Percentiles rank a stretch among this genome's conserved stretches.
These are phyloP conservation scores for Thalassaphorura encarpata DNA, from an alignment of 1,140 invertebrate genomes.

Conservation along the genomic window DNA sequence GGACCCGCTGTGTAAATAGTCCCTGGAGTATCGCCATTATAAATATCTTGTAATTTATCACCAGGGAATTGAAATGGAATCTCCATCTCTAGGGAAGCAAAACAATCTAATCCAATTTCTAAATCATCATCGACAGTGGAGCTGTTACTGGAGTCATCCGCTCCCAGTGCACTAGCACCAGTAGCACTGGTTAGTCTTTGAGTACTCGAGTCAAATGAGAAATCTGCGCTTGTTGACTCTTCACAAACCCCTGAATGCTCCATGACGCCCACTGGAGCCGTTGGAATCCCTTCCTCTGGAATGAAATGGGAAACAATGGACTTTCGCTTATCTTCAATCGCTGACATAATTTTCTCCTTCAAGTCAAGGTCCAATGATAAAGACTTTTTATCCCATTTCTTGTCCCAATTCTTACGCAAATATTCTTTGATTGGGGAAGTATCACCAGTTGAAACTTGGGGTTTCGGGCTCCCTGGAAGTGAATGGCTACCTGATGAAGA, in stretches of 20 bases:
- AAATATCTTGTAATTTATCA: no score
- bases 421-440: constrained; percentile 31
- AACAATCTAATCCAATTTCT: constrained; percentile 19
- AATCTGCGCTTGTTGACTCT: neutral
- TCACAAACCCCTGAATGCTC: constrained; percentile 17
- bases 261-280: no score
- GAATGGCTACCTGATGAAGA: constrained; percentile 22
- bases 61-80: no score
- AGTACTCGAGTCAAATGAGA: neutral
- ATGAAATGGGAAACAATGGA: constrained; percentile 29
- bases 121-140: constrained; percentile 14
- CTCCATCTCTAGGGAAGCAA: no score
- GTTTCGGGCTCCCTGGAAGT: constrained; percentile 23
- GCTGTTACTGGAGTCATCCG: no score
- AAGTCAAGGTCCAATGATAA: constrained; percentile 28
- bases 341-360: constrained; percentile 30
- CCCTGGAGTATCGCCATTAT: no score
- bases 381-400: constrained; percentile 28
- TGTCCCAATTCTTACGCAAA: constrained; percentile 29
- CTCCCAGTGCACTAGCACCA: no score
- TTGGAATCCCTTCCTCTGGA: constrained; percentile 23
- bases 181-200: no score
- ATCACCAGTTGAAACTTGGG: constrained; percentile 12
- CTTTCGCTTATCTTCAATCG: constrained; percentile 30
- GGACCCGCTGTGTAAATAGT: no score